Base-by-base conservation (phyloP, 2,113 vertebrate genomes). In the Edolisoma coerulescens region DNA sequence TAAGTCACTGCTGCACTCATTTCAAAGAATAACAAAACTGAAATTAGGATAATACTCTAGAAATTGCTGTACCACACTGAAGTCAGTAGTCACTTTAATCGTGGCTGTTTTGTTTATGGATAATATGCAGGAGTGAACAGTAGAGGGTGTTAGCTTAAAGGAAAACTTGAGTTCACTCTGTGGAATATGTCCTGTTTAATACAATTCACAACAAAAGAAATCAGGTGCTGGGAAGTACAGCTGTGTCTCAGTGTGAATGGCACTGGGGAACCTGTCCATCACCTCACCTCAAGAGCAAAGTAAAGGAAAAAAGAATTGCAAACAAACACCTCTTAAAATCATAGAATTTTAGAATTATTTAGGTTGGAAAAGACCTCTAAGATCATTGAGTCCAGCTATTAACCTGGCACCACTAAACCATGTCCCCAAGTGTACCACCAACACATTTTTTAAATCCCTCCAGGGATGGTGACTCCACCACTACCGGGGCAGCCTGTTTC, bases 111-210 rank as follows among this genome's bases (percentile, higher is more conserved):
- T 64, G 6, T 45, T 89, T 35, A 17, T 45, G 45, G 23, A 82
- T 68, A 42, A 49, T 61, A 73, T 65, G 16, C 70, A 47, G 53
- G 21, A 96, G 21, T 80, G 96, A 94, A 96, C 93, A 96, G 94
- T 24, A 96, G 96, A 94, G 89, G 95, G 94, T 93, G 95, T 90
- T 87, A 89, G 87, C 45, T 82, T 87, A 89, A 96, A 96, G 70
- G 87, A 89, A 96, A 95, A 95, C 63, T 18, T n/a, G 57, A 61
- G 28, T 39, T 53, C 20, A 22, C 8, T 37, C 1, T 33, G 20
- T 44, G 47, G 45, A 56, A 22, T 41, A 37, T 4, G 15, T 53
- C 45, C 53, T 50, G 10, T 68, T 96, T 52, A 56, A 41, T 47
- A 17, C 27, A 35, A 39, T 41, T 71, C 6, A 5, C 37, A 22